Evolutionary conservation across 2,797 vertebrate species (phyloP), one percentile per base, ranked within the genome.

Genomic region (Coluber constrictor): DNA sequence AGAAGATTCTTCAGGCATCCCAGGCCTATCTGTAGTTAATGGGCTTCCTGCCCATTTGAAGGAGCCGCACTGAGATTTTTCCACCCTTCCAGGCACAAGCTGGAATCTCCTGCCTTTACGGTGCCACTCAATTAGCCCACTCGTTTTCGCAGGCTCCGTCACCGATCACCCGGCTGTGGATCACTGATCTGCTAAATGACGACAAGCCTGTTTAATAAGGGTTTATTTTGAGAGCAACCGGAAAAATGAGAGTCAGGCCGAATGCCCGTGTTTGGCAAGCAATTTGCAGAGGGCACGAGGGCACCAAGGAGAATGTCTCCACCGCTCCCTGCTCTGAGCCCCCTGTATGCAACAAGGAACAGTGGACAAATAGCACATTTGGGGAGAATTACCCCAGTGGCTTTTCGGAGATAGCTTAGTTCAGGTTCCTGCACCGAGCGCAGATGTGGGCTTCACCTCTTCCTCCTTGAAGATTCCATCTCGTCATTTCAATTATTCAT

Each of bases 111-210:
- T 96, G 95, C 96, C 97, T 96, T 94, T 95, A 95, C 94, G 20
- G 97, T 96, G 96, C 95, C 87, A 94, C 97, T 97, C 97, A 94
- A 97, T 97, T 97, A 98, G 96, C 97, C 95, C 94, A 92, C 96
- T 97, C 97, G 97, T 97, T 97, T 96, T 94, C 96, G 96, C 96
- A 95, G 98, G 97, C 97, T 97, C 97, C 97, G 97, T 97, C 98
- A 98, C 98, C 97, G 97, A n/a, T 98, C 98, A 96, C 94, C 93
- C 96, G 97, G 97, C 97, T 97, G 97, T 96, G 98, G 97, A 97
- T 97, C 98, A 98, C 97, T 97, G 97, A 98, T 98, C 98, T 97
- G 97, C 98, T 98, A 98, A 98, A 99, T 97, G 98, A 98, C 97
- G 97, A 97, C 97, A 96, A 97, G 97, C 96, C 94, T 96, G 97